These are phyloP conservation scores for Glaucopsyche alexis DNA, from an alignment of 2,888 invertebrate species.

Conservation along the genomic window DNA sequence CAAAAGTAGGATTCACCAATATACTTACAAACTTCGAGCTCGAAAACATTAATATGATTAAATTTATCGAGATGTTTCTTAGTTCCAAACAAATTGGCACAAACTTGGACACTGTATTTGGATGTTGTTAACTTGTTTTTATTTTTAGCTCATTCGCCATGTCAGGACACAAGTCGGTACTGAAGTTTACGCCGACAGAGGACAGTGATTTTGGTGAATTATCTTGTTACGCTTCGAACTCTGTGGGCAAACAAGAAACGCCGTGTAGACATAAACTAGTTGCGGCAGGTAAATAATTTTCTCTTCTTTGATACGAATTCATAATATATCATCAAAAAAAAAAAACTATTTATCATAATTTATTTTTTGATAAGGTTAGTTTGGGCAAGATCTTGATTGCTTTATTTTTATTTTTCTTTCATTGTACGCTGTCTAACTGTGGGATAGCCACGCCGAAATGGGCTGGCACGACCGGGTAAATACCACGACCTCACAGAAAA, in stretches of 20 bases:
- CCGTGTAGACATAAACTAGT: conserved; percentile 92
- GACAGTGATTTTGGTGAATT: conserved; percentile 93
- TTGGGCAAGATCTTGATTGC: background rate
- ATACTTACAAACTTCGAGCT: conserved; percentile 12
- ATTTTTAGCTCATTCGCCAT: conserved; percentile 52
- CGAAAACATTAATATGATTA: conserved; percentile 20
- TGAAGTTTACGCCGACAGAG: conserved; percentile 89
- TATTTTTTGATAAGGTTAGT: background rate
- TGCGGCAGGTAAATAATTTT: conserved; percentile 83
- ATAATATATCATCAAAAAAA: too few relatives aligned
- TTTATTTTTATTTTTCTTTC: too few relatives aligned
- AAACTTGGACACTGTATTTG: background rate
- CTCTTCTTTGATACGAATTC: background rate
- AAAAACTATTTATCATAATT: too few relatives aligned
- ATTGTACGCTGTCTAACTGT: too few relatives aligned
- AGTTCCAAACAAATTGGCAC: background rate
- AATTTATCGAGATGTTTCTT: conserved; percentile 7
- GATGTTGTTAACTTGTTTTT: conserved; percentile 5
- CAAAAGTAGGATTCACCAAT: conserved; percentile 1
- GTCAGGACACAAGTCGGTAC: conserved; percentile 82
- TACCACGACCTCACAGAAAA: too few relatives aligned
- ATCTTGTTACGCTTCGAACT: conserved; percentile 89
- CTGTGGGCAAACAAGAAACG: conserved; percentile 87
- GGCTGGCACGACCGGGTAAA: too few relatives aligned
- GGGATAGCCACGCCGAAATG: too few relatives aligned